Base-by-base conservation (phyloP, 2,888 invertebrate species). In the Aspidapion aeneum region DNA sequence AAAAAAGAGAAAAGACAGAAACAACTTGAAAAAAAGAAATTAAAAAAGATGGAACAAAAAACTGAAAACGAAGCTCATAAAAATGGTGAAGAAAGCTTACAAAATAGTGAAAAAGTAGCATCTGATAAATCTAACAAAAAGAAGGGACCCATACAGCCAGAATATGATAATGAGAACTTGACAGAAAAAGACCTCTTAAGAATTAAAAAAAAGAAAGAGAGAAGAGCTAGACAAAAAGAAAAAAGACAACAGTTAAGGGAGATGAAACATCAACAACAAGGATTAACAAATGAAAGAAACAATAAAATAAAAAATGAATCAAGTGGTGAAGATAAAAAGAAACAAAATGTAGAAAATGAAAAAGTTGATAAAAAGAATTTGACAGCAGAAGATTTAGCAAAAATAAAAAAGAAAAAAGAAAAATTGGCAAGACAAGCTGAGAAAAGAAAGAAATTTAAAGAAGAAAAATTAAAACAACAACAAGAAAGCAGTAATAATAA, bases 151-250 rank as follows among this genome's bases (percentile, higher is more conserved):
- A 35, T 9, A 49, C 21, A 35, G 20, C 12, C 18, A 21, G 50
- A 49, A 48, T 1, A 18, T 50, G 22, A 64, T 21, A 66, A 67
- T 16, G 60, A 66, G 58, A 51, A 20, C 12, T 61, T 63, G 21
- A 66, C 62, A 50, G 70, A 70, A 63, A 63, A 68, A 22, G 73
- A 73, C 59, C 58, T 71, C 21, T 67, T 68, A 59, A 74, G 71
- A 63, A 73, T 75, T 55, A 70, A 71, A 58, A 74, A 74, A 63
- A 73, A 74, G 63, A 73, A 73, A 59, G 70, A 70, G 58, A 74
- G 70, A 61, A 67, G 65, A 56, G 18, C 72, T 2, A 71, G 66
- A 56, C 73, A 74, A 61, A 50, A 68, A n/a, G 72, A 72, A 70
- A 74, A 72, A 57, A 70, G 62, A 56, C 69, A 72, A 55, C 21